Evolutionary conservation across 1,140 invertebrate genomes (phyloP), one percentile per base, ranked within the genome.

Genomic region (Pseudomyrmex dendroicus): DNA sequence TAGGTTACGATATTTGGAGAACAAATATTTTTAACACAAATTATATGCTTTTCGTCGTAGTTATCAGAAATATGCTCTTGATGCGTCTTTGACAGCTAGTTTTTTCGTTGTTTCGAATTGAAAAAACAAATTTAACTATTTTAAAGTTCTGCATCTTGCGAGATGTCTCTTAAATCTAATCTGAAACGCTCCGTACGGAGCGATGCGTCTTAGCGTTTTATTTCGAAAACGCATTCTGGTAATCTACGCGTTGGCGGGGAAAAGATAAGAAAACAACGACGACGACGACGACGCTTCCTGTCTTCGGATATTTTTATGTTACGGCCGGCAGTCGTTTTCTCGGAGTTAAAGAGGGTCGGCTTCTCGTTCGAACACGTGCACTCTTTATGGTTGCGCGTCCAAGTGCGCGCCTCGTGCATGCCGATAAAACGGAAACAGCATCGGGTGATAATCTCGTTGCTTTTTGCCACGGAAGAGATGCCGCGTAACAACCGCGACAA

Each of bases 251-350:
- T 82, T 61, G 80, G 61, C 15, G 52, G 22, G 15, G 50, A 61
- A 68, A 73, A 73, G 22, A 35, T 57, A 72, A 78, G 25, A 73
- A 80, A 57, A 61, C 12, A 44, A 15, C 63, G 44, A 56, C 52
- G 74, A 62, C 72, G 61, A 15, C 63, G 44, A 56, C 52, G 74
- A 62, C 72, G 61, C 17, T 86, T 86, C 82, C 85, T 84, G 85
- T 76, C 74, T 68, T 68, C 62, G 67, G 74, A 74, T 86, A 84
- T 86, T 86, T 86, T 86, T 86, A 86, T 17, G 63, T 46, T 77
- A 48, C 62, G 35, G 10, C 64, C 35, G n/a, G 54, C 56, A 67
- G 64, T 35, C 73, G 44, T 77, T 84, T 74, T 68, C 54, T 63
- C 62, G 20, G n/a, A 74, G 84, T 68, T 35, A 57, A 72, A 80